These are phyloP conservation scores for Monopterus albus DNA, from an alignment of 2,113 vertebrate species.

Conservation along the genomic window DNA sequence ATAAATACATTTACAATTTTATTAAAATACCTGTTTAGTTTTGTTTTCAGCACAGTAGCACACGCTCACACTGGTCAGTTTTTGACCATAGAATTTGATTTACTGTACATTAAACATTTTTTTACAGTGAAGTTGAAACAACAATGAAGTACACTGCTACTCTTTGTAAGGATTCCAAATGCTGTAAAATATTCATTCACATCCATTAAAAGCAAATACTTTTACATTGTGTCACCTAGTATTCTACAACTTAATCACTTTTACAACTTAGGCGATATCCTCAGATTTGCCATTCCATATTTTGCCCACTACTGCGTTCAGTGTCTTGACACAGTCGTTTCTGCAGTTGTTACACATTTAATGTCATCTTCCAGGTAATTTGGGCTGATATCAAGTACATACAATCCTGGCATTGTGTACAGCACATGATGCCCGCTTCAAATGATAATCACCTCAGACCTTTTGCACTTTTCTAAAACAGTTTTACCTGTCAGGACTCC, in stretches of 20 bases:
- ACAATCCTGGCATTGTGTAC: background rate
- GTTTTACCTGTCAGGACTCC: background rate
- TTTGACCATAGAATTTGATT: slow-evolving; percentile 57
- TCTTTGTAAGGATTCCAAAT: background rate
- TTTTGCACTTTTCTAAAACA: background rate
- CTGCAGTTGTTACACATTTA: background rate
- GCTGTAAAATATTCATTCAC: background rate
- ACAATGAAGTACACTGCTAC: background rate
- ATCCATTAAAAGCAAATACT: slow-evolving; percentile 5
- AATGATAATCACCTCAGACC: background rate
- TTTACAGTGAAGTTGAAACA: slow-evolving; percentile 51
- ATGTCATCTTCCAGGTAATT: background rate
- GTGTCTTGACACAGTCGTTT: background rate
- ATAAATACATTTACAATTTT: too few relatives aligned
- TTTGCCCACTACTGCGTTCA: background rate
- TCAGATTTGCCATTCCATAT: background rate
- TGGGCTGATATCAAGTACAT: background rate
- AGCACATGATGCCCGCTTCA: background rate
- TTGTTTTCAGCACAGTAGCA: background rate
- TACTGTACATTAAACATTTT: slow-evolving; percentile 72
- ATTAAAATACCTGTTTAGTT: too few relatives aligned
- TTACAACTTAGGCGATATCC: background rate
- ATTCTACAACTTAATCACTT: slow-evolving; percentile 6
- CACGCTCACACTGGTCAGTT: background rate
- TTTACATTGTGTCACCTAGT: background rate